Evolutionary conservation across 2,113 vertebrate genomes (phyloP), one percentile per base, ranked within the genome.

Genomic region (Sorex fumeus): DNA sequence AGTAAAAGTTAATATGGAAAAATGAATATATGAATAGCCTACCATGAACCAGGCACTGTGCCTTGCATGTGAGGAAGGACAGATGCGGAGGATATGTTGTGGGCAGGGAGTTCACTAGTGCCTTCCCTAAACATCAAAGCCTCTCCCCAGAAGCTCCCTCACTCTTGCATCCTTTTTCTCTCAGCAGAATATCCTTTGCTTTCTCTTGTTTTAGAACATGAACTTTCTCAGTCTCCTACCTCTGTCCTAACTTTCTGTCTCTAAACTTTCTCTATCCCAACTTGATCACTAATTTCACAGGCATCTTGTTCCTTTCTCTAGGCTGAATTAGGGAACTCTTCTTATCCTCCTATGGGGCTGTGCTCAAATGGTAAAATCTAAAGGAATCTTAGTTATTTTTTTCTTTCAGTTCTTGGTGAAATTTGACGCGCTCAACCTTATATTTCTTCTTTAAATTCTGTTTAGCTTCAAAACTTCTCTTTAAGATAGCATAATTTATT

Each of bases 121-220:
- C 57, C 19, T 64, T 76, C 30, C 30, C 4, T 43, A 80, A 45
- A 53, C 71, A 64, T 28, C 32, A 66, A 12, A 18, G n/a, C 9
- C 5, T 67, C 3, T 78, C 19, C 13, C 60, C 10, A 60, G 28
- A 13, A 2, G 18, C 30, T 77, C 32, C 60, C 60, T 64, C 32
- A 23, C 16, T 27, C 9, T 15, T 53, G 40, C 5, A 13, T 27
- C 28, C 40, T 40, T 40, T 50, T 50, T 32, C 45, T 77, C 30
- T 74, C 62, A 70, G 78, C 40, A 64, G 21, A n/a, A 50, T 28
- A 28, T 4, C 23, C 47, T 84, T 57, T n/a, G n/a, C 70, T 77
- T 62, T 18, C 23, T 74, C 66, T 72, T 79, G 57, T 88, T 67
- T 89, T 89, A n/a, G n/a, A 66, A 67, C 18, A 15, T 47, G 36